These are phyloP conservation scores for Turritopsis dohrnii DNA, from an alignment of 30 jellyfish, hydroid and myxozoan species.

Conservation along the genomic window DNA sequence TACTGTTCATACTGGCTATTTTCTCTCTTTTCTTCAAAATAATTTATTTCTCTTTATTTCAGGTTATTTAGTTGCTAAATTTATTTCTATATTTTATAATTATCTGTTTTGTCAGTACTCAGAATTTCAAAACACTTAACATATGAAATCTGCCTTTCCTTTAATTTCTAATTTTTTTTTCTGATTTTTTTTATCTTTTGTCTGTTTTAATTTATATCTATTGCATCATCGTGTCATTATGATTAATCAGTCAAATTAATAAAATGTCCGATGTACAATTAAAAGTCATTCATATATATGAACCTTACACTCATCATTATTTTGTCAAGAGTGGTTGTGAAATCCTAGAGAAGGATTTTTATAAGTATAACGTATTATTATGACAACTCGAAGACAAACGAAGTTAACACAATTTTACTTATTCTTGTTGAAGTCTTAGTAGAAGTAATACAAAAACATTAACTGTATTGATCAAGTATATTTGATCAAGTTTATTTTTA, in stretches of 20 bases:
- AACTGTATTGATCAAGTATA: too few species aligned
- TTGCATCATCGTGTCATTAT: neutral
- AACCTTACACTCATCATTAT: neutral
- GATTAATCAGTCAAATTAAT: neutral
- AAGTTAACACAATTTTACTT: too few species aligned
- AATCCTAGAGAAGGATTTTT: neutral
- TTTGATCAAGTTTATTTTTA: too few species aligned
- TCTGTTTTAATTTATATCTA: neutral
- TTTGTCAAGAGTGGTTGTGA: neutral
- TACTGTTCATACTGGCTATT: neutral
- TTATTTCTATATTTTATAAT: too few species aligned
- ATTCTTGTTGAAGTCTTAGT: too few species aligned
- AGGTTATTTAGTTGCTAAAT: too few species aligned
- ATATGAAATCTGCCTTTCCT: neutral
- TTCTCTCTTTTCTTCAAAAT: too few species aligned
- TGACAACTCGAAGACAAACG: neutral
- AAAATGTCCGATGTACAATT: neutral
- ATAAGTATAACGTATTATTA: too few species aligned
- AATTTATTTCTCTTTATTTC: too few species aligned
- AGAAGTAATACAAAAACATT: too few species aligned
- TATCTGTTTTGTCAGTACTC: too few species aligned
- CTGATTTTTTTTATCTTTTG: neutral
- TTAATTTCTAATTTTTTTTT: too few species aligned
- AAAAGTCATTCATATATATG: neutral
- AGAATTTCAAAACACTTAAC: neutral